Evolutionary conservation across 2,888 invertebrate genomes (phyloP).

Genomic region (Prosopocoilus inquinatus): DNA sequence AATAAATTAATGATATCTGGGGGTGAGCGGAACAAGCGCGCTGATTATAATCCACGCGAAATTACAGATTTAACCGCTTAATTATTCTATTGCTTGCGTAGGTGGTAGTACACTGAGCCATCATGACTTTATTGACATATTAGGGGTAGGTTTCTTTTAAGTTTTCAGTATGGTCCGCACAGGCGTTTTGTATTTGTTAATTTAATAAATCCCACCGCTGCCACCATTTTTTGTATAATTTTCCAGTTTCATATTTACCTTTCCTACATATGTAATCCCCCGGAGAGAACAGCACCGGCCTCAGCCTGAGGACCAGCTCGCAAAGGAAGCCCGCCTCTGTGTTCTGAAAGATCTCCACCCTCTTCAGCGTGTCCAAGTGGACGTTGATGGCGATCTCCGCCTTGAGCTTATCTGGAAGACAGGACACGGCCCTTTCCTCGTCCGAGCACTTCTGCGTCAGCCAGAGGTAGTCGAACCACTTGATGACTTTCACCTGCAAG

Average conservation of each 20-base stretch:
- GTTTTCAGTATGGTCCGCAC: too few species aligned
- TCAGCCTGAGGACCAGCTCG: slow-evolving; percentile 89
- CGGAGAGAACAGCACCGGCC: slow-evolving; percentile 96
- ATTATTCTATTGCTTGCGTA: too few species aligned
- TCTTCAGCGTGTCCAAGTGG: slow-evolving; percentile 94
- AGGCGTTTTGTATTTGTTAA: too few species aligned
- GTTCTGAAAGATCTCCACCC: slow-evolving; percentile 99
- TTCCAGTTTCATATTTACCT: slow-evolving; percentile 59
- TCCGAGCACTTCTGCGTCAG: slow-evolving; percentile 97
- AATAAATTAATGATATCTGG: too few species aligned
- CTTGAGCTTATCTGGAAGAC: slow-evolving; percentile 95
- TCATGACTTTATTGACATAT: too few species aligned
- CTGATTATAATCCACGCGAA: too few species aligned
- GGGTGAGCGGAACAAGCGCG: too few species aligned
- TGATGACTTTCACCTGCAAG: slow-evolving; percentile 95
- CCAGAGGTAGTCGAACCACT: slow-evolving; percentile 99
- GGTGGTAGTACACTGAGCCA: too few species aligned
- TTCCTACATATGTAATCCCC: slow-evolving; percentile 99
- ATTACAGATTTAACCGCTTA: too few species aligned
- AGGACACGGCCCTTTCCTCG: slow-evolving; percentile 93
- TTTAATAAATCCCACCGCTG: too few species aligned
- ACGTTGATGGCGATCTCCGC: slow-evolving; percentile 99
- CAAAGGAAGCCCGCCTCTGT: slow-evolving; percentile 98
- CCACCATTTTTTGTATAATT: neutral
- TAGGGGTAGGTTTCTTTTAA: too few species aligned